Percentiles rank a stretch among this genome's conserved stretches.
Evolutionary conservation across 2,113 vertebrate species (phyloP).

Genomic region (Odocoileus virginianus): DNA sequence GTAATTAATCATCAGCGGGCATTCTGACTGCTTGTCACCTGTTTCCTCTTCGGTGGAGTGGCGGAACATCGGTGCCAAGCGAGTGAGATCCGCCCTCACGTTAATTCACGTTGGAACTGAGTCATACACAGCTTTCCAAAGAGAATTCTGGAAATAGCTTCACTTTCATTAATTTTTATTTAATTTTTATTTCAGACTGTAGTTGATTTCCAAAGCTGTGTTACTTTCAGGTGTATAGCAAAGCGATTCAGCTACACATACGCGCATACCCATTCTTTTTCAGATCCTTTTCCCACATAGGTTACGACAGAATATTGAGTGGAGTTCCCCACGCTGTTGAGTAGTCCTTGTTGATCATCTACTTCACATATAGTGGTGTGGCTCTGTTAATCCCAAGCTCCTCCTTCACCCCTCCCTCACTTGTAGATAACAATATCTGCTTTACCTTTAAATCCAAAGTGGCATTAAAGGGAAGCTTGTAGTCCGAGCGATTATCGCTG

Average conservation of each 20-base stretch:
- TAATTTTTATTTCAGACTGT: not conserved
- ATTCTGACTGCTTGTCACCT: not conserved
- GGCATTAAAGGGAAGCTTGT: not conserved
- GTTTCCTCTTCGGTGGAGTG: not conserved
- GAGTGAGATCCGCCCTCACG: accelerated
- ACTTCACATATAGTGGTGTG: not conserved
- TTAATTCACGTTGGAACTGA: not conserved
- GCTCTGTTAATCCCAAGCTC: not conserved
- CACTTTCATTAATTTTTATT: not conserved
- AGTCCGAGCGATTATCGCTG: too few species aligned
- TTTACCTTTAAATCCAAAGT: not conserved
- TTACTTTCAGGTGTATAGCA: not conserved
- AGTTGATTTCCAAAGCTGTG: not conserved
- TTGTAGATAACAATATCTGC: not conserved
- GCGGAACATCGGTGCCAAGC: accelerated
- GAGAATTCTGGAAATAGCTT: not conserved
- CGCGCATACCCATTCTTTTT: accelerated
- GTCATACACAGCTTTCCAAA: not conserved
- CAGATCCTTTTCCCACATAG: not conserved
- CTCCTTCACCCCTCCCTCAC: not conserved
- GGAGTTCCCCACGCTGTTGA: accelerated
- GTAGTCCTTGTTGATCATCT: not conserved
- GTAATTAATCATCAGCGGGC: not conserved
- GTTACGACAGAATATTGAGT: not conserved
- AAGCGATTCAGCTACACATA: not conserved